Conservation (phyloP, 2,113 vertebrate genomes). For the Enhydra lutris region DNA sequence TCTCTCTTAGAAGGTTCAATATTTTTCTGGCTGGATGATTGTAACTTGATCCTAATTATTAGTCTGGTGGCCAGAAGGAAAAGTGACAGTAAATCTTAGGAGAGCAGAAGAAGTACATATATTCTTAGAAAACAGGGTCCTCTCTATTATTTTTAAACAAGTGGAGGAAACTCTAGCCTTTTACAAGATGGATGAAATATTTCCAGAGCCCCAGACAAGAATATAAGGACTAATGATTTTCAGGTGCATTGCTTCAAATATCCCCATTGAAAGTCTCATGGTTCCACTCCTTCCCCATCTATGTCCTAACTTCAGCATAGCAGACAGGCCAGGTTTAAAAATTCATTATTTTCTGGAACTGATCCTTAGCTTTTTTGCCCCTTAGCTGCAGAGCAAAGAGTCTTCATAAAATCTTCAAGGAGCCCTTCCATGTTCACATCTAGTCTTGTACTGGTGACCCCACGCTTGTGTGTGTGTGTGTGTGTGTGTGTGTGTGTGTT, state of each 20-base stretch:
- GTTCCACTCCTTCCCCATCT: no score
- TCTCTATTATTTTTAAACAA: background rate
- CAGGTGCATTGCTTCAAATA: background rate
- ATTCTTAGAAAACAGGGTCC: background rate
- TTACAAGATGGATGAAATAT: background rate
- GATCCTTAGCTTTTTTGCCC: background rate
- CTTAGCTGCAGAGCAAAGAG: background rate
- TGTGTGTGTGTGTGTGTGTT: background rate
- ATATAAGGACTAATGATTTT: background rate
- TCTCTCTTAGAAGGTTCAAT: background rate
- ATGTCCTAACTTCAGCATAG: background rate
- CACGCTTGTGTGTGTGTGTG: background rate
- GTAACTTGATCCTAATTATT: background rate
- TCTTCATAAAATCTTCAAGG: background rate
- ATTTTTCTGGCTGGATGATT: background rate
- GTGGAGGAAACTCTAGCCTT: background rate
- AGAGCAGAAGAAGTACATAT: background rate
- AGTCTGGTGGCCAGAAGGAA: background rate
- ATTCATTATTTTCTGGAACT: background rate
- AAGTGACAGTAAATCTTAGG: background rate
- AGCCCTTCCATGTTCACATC: background rate
- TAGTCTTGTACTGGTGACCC: background rate
- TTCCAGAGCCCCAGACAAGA: background rate
- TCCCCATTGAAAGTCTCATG: background rate
- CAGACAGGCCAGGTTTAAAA: background rate